These are phyloP conservation scores for Tholera decimalis DNA, from an alignment of 2,888 invertebrate genomes.

Conservation along the genomic window DNA sequence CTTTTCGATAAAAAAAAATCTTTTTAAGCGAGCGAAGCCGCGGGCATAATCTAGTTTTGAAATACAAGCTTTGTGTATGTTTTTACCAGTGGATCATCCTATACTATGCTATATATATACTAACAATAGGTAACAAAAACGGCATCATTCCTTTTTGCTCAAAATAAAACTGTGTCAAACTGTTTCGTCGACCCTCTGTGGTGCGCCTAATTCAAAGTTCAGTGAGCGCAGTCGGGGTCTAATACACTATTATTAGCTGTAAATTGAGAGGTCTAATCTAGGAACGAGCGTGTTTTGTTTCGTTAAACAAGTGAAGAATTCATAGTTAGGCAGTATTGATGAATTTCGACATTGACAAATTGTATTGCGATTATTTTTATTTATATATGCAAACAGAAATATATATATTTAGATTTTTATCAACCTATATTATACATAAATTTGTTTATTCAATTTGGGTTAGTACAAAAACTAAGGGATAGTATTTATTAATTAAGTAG, in stretches of 20 bases:
- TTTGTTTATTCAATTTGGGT: no score
- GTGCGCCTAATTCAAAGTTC: conserved; percentile 13
- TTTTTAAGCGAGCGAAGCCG: no score
- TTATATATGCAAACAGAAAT: not conserved
- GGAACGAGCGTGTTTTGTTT: conserved; percentile 76
- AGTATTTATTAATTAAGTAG: no score
- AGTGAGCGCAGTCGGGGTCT: conserved; percentile 73
- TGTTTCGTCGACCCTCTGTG: conserved; percentile 28
- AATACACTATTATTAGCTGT: conserved; percentile 82
- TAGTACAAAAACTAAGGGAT: no score
- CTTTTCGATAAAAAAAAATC: no score
- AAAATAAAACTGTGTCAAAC: conserved; percentile 28
- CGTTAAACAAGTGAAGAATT: conserved; percentile 60
- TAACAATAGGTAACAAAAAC: not conserved
- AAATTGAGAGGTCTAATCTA: conserved; percentile 83
- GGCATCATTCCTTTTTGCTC: not conserved
- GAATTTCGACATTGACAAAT: conserved; percentile 70
- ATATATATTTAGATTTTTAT: not conserved
- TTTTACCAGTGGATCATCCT: not conserved
- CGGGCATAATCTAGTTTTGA: no score
- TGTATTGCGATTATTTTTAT: not conserved
- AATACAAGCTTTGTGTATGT: no score
- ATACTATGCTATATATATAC: not conserved
- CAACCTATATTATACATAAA: no score
- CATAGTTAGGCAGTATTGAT: conserved; percentile 67